Conservation (phyloP, 2,888 invertebrate genomes). For the Diaprepes abbreviatus region DNA sequence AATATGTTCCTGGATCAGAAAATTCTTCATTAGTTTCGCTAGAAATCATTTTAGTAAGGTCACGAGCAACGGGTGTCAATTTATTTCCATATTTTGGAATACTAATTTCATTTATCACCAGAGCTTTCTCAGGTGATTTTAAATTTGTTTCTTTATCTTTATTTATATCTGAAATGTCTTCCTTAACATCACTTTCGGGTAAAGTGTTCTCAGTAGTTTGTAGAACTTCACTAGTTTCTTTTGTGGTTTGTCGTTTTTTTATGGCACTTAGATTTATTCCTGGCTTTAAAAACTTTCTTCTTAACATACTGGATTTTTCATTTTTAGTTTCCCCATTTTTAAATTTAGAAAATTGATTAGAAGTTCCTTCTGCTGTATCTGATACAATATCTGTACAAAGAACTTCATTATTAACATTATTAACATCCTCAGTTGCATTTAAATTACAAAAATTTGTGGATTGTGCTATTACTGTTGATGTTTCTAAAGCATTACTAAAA, state of each 20-base stretch:
- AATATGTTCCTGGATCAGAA: background rate
- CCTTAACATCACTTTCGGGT: background rate
- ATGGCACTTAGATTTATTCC: conserved; percentile 51
- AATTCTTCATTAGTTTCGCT: background rate
- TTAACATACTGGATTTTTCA: conserved; percentile 7
- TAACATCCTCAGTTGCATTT: too few species aligned
- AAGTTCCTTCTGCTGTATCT: background rate
- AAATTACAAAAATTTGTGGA: too few species aligned
- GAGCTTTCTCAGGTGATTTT: background rate
- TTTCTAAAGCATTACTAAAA: background rate
- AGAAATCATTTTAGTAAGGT: background rate
- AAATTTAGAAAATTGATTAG: background rate
- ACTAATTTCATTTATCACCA: conserved; percentile 13
- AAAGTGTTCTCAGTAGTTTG: background rate
- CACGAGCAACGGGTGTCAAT: background rate
- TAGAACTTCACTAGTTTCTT: conserved; percentile 23
- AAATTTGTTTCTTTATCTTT: background rate
- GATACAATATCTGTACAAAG: too few species aligned
- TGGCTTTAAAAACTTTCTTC: conserved; percentile 59
- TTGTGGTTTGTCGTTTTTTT: conserved; percentile 50
- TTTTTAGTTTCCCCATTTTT: conserved; percentile 2
- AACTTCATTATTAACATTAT: too few species aligned
- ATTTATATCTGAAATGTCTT: background rate
- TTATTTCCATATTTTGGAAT: conserved; percentile 3
- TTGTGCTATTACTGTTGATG: too few species aligned